A percentile compares a stretch with the other conserved stretches of the same genome.
Conservation (phyloP, 2,888 invertebrate species). For the Furcula furcula region DNA sequence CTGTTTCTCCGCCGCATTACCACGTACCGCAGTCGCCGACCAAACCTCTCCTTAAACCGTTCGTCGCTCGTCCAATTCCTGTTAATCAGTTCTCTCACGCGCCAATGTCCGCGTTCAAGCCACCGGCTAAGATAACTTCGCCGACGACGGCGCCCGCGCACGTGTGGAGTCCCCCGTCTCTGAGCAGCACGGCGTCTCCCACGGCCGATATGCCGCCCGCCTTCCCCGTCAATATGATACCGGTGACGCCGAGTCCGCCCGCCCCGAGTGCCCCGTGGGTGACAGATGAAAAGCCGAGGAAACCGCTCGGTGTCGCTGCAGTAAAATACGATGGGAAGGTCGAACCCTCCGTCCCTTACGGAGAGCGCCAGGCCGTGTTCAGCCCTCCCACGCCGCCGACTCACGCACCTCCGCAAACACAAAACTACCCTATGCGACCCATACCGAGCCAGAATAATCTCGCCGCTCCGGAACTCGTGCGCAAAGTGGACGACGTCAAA, state of each 20-base stretch:
- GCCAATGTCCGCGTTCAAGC: constrained; percentile 88
- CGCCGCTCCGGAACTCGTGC: constrained; percentile 70
- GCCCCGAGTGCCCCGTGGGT: constrained; percentile 67
- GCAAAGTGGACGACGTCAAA: constrained; percentile 39
- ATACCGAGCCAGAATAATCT: constrained; percentile 66
- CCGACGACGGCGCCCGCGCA: constrained; percentile 56
- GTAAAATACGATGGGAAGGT: constrained; percentile 76
- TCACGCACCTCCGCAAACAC: constrained; percentile 41
- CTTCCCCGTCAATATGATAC: constrained; percentile 36
- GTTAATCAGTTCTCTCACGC: constrained; percentile 90
- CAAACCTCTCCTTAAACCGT: constrained; percentile 62
- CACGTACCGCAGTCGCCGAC: constrained; percentile 50
- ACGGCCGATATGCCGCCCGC: constrained; percentile 40
- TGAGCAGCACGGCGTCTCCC: constrained; percentile 49
- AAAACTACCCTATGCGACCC: constrained; percentile 52
- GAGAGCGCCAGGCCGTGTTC: constrained; percentile 33
- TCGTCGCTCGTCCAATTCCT: constrained; percentile 81
- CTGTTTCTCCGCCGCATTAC: constrained; percentile 21
- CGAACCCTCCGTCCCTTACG: constrained; percentile 31
- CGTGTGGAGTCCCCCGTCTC: constrained; percentile 72
- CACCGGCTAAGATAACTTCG: constrained; percentile 70
- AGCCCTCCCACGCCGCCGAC: constrained; percentile 46
- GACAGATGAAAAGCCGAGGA: constrained; percentile 57
- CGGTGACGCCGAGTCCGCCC: constrained; percentile 38
- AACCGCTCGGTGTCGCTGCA: constrained; percentile 75